phyloP scores from a whole-genome alignment of 2,888 invertebrate species.

The Reticulitermes lucifugus region DNA sequence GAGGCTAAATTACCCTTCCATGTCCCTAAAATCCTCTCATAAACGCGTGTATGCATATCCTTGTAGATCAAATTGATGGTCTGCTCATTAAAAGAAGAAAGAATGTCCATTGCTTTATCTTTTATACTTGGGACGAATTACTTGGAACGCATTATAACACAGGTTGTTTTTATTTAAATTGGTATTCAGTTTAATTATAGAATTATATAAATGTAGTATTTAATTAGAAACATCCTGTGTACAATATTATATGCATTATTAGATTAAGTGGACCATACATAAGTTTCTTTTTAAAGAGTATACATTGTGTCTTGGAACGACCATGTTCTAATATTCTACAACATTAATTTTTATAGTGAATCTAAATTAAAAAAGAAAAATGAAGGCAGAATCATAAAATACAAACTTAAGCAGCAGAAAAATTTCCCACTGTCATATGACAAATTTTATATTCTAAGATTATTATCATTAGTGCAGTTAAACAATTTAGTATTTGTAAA shows the following conservation, averaged over 20 bases:
- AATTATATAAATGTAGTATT: background rate
- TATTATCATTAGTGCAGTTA: conserved; percentile 17
- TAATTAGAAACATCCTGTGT: conserved; percentile 15
- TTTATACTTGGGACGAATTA: background rate
- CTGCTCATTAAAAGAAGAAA: background rate
- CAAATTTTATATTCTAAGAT: conserved; percentile 29
- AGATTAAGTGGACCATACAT: conserved; percentile 20
- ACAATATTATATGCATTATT: conserved; percentile 18
- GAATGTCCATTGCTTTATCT: background rate
- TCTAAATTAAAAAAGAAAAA: conserved; percentile 2
- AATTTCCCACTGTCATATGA: background rate
- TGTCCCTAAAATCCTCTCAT: background rate
- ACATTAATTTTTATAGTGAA: conserved; percentile 8
- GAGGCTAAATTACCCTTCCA: background rate
- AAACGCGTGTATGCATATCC: conserved; percentile 16
- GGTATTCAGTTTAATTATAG: background rate
- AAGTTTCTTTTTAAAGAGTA: background rate
- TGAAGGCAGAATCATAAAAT: background rate
- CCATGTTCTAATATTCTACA: conserved; percentile 1
- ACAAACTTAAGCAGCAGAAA: background rate
- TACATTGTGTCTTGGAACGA: background rate
- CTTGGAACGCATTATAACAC: background rate
- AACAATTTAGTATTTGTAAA: conserved; percentile 22
- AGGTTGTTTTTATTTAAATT: conserved; percentile 17
- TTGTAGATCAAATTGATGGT: background rate